Percentiles rank a stretch among this genome's conserved stretches.
phyloP scores from a whole-genome alignment of 2,888 invertebrate genomes.

The Electrophaes corylata region DNA sequence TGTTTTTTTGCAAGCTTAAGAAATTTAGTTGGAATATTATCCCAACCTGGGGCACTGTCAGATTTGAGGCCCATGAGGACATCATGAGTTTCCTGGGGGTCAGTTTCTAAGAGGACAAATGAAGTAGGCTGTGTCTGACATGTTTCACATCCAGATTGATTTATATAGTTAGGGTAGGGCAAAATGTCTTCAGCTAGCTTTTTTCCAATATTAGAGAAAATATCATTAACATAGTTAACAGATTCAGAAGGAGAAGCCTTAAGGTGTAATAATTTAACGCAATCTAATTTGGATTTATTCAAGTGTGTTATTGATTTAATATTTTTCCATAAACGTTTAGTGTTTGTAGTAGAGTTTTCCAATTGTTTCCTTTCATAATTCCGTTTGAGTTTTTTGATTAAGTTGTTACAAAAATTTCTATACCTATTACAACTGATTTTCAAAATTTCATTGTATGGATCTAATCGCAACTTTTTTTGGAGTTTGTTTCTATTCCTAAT shows the following conservation, averaged over 20 bases:
- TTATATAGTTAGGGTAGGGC: conserved; percentile 1
- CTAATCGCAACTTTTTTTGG: not conserved
- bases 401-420: not conserved
- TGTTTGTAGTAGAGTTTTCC: not conserved
- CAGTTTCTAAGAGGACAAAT: conserved; percentile 22
- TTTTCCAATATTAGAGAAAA: conserved; percentile 8
- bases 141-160: not conserved
- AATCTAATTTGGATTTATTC: not conserved
- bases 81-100: conserved; percentile 13
- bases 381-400: not conserved
- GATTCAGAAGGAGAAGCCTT: not conserved
- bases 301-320: conserved; percentile 12
- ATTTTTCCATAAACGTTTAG: conserved; percentile 6
- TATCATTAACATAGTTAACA: not conserved
- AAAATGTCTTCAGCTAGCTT: conserved; percentile 6
- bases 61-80: conserved; percentile 22
- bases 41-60: conserved; percentile 29
- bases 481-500: conserved; percentile 9
- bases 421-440: not conserved
- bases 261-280: not conserved
- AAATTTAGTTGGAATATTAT: conserved; percentile 26
- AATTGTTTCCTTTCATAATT: conserved; percentile 8
- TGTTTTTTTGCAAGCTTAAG: conserved; percentile 18
- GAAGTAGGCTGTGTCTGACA: not conserved
- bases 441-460: conserved; percentile 3